A percentile compares a stretch with the other conserved stretches of the same genome.
These are phyloP conservation scores for Gymnocephalus cernua DNA, from an alignment of 2,113 vertebrate genomes.

Conservation along the genomic window DNA sequence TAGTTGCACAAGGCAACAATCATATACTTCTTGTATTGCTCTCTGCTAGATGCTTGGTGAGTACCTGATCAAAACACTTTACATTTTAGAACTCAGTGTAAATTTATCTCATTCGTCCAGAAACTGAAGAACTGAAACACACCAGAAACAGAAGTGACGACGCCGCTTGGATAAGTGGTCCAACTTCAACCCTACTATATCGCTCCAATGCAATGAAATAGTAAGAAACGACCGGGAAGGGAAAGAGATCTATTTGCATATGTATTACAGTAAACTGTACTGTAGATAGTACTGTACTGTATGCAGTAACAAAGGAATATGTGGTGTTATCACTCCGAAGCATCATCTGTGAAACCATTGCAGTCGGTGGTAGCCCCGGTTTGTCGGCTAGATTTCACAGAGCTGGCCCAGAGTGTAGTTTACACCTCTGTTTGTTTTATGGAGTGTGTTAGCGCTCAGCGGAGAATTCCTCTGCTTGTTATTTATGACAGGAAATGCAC, in stretches of 20 bases:
- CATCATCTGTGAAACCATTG: not conserved
- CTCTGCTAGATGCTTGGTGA: not conserved
- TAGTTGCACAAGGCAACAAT: not conserved
- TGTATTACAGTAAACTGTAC: not conserved
- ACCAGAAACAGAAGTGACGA: not conserved
- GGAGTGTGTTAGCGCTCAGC: conserved; percentile 65
- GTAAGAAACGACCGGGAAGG: not conserved
- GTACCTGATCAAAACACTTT: not conserved
- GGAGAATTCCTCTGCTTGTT: conserved; percentile 69
- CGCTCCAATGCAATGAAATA: not conserved
- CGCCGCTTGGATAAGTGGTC: too few relatives aligned
- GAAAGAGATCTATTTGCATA: not conserved
- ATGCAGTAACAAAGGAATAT: not conserved
- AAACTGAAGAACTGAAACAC: not conserved
- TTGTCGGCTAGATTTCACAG: conserved; percentile 42
- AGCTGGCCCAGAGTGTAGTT: conserved; percentile 46
- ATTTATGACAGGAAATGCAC: conserved; percentile 84
- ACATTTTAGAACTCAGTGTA: not conserved
- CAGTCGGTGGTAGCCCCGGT: not conserved
- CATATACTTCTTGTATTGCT: not conserved
- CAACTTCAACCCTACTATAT: not conserved
- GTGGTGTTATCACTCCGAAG: not conserved
- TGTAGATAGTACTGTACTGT: not conserved
- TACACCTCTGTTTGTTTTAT: conserved; percentile 75
- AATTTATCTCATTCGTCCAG: not conserved